Conservation (phyloP, 2,797 vertebrate genomes). For the Aphelocoma californica region DNA sequence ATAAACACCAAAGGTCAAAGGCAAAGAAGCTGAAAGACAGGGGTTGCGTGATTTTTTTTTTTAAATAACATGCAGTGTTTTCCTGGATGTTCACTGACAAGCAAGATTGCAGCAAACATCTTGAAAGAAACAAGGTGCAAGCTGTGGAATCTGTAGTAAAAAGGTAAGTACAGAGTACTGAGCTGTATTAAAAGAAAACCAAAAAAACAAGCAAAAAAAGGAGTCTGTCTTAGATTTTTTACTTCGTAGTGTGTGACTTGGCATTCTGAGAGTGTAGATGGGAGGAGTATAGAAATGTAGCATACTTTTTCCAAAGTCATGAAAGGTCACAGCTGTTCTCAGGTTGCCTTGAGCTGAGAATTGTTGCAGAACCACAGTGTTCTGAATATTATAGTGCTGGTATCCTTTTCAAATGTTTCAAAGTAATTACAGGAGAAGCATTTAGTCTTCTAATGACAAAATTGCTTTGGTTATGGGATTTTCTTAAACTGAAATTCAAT, state of each 20-base stretch:
- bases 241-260: neutral
- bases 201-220: neutral
- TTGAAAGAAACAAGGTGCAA: neutral
- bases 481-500: conserved; percentile 19
- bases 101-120: neutral
- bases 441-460: conserved; percentile 2
- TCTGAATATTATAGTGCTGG: neutral
- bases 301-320: neutral
- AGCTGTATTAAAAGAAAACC: neutral
- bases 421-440: neutral
- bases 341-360: neutral
- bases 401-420: neutral
- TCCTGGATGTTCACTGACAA: neutral
- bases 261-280: neutral
- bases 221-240: neutral
- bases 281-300: neutral
- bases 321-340: neutral
- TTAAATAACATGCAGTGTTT: neutral
- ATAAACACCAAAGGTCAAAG: neutral
- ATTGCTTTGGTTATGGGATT: neutral
- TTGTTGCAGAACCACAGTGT: neutral
- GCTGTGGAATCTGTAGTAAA: neutral
- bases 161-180: neutral
- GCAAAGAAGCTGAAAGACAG: neutral
- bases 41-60: neutral